Evolutionary conservation across 2,888 invertebrate species (phyloP).

Genomic region (Limenitis camilla): DNA sequence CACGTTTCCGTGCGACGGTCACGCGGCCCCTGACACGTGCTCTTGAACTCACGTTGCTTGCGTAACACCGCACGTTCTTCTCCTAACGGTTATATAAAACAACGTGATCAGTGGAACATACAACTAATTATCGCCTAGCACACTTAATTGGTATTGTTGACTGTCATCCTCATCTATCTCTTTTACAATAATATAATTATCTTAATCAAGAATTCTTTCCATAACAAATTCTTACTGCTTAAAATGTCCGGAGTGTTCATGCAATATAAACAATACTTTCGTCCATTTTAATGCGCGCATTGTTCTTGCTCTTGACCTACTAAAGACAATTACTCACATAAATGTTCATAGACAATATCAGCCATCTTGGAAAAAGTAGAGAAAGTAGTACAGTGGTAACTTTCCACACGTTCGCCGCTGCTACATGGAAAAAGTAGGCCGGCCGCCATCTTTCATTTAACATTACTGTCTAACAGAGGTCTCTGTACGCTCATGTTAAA

Average conservation of each 20-base stretch:
- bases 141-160: too few species aligned
- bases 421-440: constrained; percentile 71
- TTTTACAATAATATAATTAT: constrained; percentile 8
- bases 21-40: constrained; percentile 64
- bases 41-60: constrained; percentile 69
- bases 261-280: background rate
- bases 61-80: constrained; percentile 62
- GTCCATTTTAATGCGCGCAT: constrained; percentile 21
- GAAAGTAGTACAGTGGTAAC: constrained; percentile 73
- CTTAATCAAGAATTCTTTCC: background rate
- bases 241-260: background rate
- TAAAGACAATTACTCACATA: constrained; percentile 28
- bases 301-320: constrained; percentile 53
- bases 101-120: constrained; percentile 59
- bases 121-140: constrained; percentile 40
- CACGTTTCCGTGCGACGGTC: constrained; percentile 51
- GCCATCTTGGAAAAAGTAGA: constrained; percentile 73
- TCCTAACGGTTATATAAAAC: constrained; percentile 63
- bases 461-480: constrained; percentile 41
- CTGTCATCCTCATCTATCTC: constrained; percentile 2
- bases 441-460: constrained; percentile 64
- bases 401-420: constrained; percentile 66
- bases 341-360: constrained; percentile 47
- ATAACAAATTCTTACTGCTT: background rate
- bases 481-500: constrained; percentile 9